Evolutionary conservation across 2,113 vertebrate species (phyloP), one percentile per base, ranked within the genome.

Genomic region (Axis porcinus): DNA sequence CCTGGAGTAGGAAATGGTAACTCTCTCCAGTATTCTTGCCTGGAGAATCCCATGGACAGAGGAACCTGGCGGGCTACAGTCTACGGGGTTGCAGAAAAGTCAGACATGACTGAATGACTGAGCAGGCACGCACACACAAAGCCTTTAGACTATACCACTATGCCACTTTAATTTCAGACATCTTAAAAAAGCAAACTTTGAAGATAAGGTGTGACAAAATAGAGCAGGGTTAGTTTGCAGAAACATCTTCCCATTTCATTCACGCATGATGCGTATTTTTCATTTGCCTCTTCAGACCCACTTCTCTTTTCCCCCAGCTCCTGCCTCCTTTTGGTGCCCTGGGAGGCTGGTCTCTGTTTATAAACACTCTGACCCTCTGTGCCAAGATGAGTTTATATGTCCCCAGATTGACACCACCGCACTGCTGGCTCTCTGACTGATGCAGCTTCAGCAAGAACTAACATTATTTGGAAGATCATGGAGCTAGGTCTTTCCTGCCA

Each of bases 231-330:
- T 4, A 50, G 8, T 36, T 50, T 57, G 19, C 52, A 36, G 27
- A 88, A 57, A 33, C 2, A 0, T 92, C 33, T 81, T 43, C 28
- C 47, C 5, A 25, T 17, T 70, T 86, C 6, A 21, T 78, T 60
- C 2, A 33, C 1, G 19, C 13, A n/a, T 11, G 8, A 23, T 50
- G 1, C 0, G 0, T 27, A 33, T 28, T 30, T 94, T 60, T 27
- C 47, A 25, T 67, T 23, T 94, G 6, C 12, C 1, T 7, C 12
- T 74, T 27, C 23, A 85, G 45, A 86, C 10, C 2, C 25, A 27
- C 16, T 55, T 62, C 16, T 40, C 50, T 92, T 45, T 8, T 78
- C 6, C 17, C 11, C 19, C 17, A 7, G 17, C 12, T 23, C 21
- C 17, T 15, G 5, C 15, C 43, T 54, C 5, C 5, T 0, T 19